Base-by-base conservation (phyloP, 2,888 invertebrate species). In the Dendrolimus pini region DNA sequence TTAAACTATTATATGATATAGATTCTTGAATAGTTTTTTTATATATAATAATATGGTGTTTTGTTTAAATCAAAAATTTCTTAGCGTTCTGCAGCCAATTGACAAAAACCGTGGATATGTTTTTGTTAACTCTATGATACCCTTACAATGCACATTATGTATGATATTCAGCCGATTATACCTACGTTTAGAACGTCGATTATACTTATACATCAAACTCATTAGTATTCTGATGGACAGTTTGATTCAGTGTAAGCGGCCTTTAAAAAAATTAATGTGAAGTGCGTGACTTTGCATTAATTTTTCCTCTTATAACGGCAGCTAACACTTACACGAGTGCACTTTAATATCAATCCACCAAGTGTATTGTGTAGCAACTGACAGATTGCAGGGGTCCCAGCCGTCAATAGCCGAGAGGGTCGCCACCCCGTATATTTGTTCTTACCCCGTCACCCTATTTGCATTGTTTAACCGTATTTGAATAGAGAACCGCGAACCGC, bases 381-480 rank as follows among this genome's bases (percentile, higher is more conserved):
- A 76, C 79, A 77, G 78, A 74, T 77, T 67, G 77, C 72, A 78
- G 76, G 80, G 77, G 80, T 69, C 65, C 70, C 75, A 69, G 67
- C 67, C 74, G 78, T 80, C 80, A 78, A 81, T 77, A 76, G 76
- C 67, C 66, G 62, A 67, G 75, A 79, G 81, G 80, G 82, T 77
- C 70, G 75, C 78, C 79, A 76, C 85, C 86, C 84, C 77, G 74
- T 67, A 71, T 82, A 74, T 83, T 83, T 83, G 82, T 77, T 70
- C 74, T 74, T 74, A 80, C 80, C 85, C 85, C 83, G 81, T 82
- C 83, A 73, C 74, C 77, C 76, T 80, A 79, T 84, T 86, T 83
- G 83, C 83, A 85, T 88, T 85, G 87, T 87, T 87, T 79, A 80
- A 78, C 78, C 74, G 72, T 85, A 83, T 87, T 89, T 85, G 85